Evolutionary conservation across 2,797 vertebrate genomes (phyloP).

Genomic region (Parauchenoglanis punctatus): DNA sequence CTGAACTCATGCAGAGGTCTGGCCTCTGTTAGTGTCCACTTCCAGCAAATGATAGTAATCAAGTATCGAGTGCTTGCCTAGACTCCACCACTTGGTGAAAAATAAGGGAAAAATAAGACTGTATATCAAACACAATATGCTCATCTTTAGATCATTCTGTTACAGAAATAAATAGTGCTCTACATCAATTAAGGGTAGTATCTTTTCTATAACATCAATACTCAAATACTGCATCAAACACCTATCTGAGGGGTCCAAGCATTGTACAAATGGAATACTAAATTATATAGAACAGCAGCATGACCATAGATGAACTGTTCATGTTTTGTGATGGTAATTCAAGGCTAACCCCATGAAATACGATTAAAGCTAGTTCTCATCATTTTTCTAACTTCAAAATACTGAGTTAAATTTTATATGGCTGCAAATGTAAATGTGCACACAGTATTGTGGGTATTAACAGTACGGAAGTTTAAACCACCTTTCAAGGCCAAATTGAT

Average conservation of each 20-base stretch:
- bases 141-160: background rate
- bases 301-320: background rate
- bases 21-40: constrained; percentile 22
- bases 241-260: background rate
- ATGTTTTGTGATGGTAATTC: background rate
- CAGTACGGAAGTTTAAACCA: background rate
- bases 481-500: background rate
- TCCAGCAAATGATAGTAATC: constrained; percentile 25
- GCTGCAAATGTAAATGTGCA: constrained; percentile 2
- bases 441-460: background rate
- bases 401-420: background rate
- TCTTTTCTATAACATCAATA: background rate
- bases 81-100: background rate
- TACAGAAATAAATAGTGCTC: background rate
- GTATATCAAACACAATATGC: constrained; percentile 7
- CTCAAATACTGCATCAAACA: background rate
- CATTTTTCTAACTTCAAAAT: background rate
- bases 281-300: background rate
- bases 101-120: background rate
- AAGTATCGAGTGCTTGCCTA: constrained; percentile 8
- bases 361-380: background rate
- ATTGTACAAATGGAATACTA: background rate
- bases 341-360: background rate
- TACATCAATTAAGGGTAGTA: background rate
- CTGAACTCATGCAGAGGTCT: constrained; percentile 3